Conservation (phyloP, 35 echinoderm and acorn worm species). For the Ophiothrix spiculata region DNA sequence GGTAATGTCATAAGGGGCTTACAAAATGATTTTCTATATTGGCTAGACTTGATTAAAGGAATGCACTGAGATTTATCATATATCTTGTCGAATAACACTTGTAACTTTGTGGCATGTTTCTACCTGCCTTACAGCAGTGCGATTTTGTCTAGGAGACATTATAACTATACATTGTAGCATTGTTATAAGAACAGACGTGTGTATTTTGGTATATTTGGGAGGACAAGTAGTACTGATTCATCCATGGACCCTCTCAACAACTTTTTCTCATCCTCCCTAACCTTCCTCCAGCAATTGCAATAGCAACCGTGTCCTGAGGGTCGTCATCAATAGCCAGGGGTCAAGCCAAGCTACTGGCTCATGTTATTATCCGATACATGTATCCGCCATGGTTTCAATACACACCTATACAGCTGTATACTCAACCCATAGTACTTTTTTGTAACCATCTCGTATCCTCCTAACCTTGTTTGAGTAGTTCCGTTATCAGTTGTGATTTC, state of each 20-base stretch:
- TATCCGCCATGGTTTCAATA: neutral
- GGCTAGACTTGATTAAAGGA: conserved; percentile 5
- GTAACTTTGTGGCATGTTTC: neutral
- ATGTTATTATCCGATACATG: conserved; percentile 8
- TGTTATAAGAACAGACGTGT: neutral
- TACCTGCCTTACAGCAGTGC: neutral
- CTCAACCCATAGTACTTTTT: conserved; percentile 4
- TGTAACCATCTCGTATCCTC: neutral
- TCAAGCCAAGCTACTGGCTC: neutral
- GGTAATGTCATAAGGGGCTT: neutral
- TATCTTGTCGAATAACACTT: neutral
- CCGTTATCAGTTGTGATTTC: conserved; percentile 8
- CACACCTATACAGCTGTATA: neutral
- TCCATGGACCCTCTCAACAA: neutral
- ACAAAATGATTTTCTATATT: neutral
- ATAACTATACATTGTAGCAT: neutral
- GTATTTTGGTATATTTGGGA: neutral
- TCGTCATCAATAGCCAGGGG: conserved; percentile 4
- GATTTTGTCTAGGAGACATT: neutral
- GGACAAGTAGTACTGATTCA: neutral
- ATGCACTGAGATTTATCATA: neutral
- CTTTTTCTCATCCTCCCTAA: neutral
- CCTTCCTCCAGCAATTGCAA: neutral
- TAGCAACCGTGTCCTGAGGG: neutral
- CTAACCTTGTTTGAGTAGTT: neutral